phyloP scores from a whole-genome alignment of 1,140 invertebrate species.

The Cydia splendana region DNA sequence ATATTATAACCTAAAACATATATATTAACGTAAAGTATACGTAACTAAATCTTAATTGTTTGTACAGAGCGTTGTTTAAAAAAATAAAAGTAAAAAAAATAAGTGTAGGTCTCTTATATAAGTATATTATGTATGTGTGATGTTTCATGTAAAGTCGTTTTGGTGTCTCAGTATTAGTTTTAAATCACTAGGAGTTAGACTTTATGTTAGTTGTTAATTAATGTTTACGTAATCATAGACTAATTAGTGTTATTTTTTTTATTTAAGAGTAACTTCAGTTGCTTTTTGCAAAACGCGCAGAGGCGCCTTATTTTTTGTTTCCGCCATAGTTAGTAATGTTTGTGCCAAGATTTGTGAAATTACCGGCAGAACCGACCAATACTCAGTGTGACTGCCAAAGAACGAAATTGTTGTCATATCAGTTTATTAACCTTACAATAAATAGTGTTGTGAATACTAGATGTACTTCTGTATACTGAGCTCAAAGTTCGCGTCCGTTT shows the following conservation, averaged over 20 bases:
- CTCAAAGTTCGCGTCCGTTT: conserved; percentile 63
- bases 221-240: conserved; percentile 62
- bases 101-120: conserved; percentile 45
- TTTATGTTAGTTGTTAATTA: conserved; percentile 76
- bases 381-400: conserved; percentile 37
- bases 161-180: conserved; percentile 71
- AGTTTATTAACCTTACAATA: conserved; percentile 37
- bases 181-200: conserved; percentile 69
- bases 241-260: conserved; percentile 56
- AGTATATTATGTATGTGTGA: conserved; percentile 44
- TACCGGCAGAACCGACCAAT: conserved; percentile 35
- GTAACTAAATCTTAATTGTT: conserved; percentile 52
- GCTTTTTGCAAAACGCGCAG: conserved; percentile 40
- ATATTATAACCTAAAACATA: conserved; percentile 39
- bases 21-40: conserved; percentile 41
- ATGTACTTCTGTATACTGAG: conserved; percentile 48
- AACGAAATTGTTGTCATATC: conserved; percentile 57
- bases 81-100: conserved; percentile 54
- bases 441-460: conserved; percentile 67
- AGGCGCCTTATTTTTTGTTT: conserved; percentile 36
- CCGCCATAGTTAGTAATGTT: conserved; percentile 37
- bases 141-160: conserved; percentile 60
- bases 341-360: conserved; percentile 45
- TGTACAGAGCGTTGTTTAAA: conserved; percentile 65
- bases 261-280: conserved; percentile 62